Evolutionary conservation across 2,888 invertebrate species (phyloP), one percentile per base, ranked within the genome.

Genomic region (Gymnocheta viridis): DNA sequence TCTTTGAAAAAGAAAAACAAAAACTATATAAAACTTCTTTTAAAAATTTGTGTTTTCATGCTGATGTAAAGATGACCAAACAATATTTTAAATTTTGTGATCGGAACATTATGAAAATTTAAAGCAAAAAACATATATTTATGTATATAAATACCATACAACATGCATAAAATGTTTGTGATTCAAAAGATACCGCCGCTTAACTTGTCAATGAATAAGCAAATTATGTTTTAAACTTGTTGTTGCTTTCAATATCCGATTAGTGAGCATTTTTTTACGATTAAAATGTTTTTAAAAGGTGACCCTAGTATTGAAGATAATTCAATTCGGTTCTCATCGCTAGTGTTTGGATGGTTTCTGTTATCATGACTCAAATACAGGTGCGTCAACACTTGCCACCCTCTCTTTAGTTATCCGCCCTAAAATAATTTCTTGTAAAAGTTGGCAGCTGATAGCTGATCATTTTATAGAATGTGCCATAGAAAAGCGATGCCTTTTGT

Each of bases 11-110:
- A 41, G 22, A 24, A 27, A 12, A n/a, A 29, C 9, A 54, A 17
- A 10, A 47, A 47, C 17, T 56, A 5, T n/a, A 38, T 54, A 35
- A 49, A 47, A 29, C 51, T 66, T 64, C 29, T 66, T 56, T 67
- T 47, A 66, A 32, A 66, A 44, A 66, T 29, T 58, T 67, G 14
- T 35, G 2, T 54, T 79, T 70, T 79, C 38, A 64, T 73, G 84
- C 81, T 78, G 81, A 81, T 84, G 84, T 81, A 58, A 84, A 81
- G 81, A 84, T 84, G 84, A 84, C 84, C 81, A 80, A 84, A 82
- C 69, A 82, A 72, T 70, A 82, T 78, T 84, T 84, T 84, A 64
- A 84, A 84, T 81, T 84, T 84, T 56, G 73, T 69, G 77, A 81
- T 81, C 81, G 80, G 24, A 77, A 81, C 81, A 73, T 81, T 78